Evolutionary conservation across 2,797 vertebrate species (phyloP), one percentile per base, ranked within the genome.

Genomic region (Tadarida brasiliensis): DNA sequence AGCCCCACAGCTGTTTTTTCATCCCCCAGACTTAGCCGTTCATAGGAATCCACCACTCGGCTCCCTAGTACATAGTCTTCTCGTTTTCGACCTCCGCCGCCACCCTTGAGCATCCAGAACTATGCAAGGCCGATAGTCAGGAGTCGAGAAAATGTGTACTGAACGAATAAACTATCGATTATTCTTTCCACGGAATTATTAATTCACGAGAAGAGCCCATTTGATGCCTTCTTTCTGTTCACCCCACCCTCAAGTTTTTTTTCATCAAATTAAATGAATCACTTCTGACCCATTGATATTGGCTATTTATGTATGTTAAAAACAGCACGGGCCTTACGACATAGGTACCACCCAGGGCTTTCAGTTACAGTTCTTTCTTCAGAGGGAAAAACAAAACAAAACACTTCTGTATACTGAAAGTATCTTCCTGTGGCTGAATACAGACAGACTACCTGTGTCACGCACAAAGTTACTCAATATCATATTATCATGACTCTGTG

Each of bases 1-100:
- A 96, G 93, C 81, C 95, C 71, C 89, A 90, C 96, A 97, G 96
- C 93, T 97, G 96, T 94, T 93, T 97, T 83, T 74, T 95, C 70
- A 47, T 91, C 95, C 77, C 86, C 87, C 19, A 94, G 85, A 95
- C 90, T 95, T 28, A 84, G 54, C 49, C 87, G 81, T 3, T 63
- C 22, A 90, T 73, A 96, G 59, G 90, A 97, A 88, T 95, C 96
- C 76, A 97, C 81, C 67, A 80, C 39, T 49, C 33, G 39, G 70
- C 28, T 95, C 59, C 87, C 89, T n/a, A 59, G n/a, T 20, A 91
- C 90, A 65, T 0, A 54, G 93, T 89, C 30, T 81, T 83, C 20
- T 3, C 30, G 11, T 10, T 28, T 35, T 85, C 28, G 11, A 56
- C 83, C 83, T 85, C 95, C 70, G 39, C 56, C 44, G 6, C 67